These are phyloP conservation scores for Brotula barbata DNA, from an alignment of 2,797 vertebrate genomes.

Conservation along the genomic window DNA sequence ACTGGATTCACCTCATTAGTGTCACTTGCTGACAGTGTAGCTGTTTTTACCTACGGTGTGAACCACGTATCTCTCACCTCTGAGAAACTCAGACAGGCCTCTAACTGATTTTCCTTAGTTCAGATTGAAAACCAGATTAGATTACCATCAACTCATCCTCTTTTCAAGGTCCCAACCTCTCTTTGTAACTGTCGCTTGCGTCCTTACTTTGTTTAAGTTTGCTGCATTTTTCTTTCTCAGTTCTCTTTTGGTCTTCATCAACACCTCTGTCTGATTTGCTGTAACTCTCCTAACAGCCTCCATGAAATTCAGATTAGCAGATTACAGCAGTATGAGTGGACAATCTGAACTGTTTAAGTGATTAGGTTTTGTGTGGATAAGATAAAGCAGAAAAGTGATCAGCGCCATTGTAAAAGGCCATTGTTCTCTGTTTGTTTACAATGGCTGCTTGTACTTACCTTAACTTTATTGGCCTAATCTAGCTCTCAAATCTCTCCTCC, in stretches of 20 bases:
- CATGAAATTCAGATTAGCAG: too few relatives aligned
- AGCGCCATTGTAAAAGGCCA: constrained; percentile 33
- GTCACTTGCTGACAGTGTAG: too few relatives aligned
- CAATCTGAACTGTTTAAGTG: constrained; percentile 8
- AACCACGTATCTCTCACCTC: too few relatives aligned
- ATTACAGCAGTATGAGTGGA: neutral
- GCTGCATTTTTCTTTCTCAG: too few relatives aligned
- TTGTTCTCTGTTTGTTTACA: constrained; percentile 40
- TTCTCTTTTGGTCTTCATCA: too few relatives aligned
- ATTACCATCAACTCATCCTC: neutral
- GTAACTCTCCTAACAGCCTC: too few relatives aligned
- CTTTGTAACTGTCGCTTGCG: too few relatives aligned
- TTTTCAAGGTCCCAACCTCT: too few relatives aligned
- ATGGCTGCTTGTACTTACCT: constrained; percentile 41
- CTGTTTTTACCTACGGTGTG: too few relatives aligned
- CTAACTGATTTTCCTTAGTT: neutral
- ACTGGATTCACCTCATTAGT: too few relatives aligned
- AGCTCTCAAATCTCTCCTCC: constrained; percentile 1
- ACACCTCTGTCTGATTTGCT: too few relatives aligned
- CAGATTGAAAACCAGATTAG: neutral
- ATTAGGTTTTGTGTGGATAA: constrained; percentile 35
- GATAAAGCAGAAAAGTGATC: constrained; percentile 43
- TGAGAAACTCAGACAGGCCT: neutral
- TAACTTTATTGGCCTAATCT: constrained; percentile 29
- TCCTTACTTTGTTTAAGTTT: too few relatives aligned